Evolutionary conservation across 2,888 invertebrate genomes (phyloP).

Genomic region (Resseliella maxima): DNA sequence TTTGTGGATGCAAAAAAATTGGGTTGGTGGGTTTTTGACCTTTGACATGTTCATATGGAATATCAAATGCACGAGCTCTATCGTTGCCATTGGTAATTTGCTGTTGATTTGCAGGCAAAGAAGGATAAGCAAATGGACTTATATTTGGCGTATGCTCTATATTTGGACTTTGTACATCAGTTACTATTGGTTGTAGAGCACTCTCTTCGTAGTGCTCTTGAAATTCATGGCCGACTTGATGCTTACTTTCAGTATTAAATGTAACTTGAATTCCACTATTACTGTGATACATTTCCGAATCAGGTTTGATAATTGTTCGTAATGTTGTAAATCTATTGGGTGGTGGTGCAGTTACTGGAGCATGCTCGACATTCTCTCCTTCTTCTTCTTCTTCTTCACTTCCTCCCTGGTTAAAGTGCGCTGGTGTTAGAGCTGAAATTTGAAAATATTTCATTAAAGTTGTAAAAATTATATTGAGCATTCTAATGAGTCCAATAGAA

Average conservation of each 20-base stretch:
- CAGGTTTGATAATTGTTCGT: conserved; percentile 86
- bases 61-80: conserved; percentile 37
- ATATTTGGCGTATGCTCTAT: conserved; percentile 56
- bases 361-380: conserved; percentile 64
- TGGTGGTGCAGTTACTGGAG: conserved; percentile 70
- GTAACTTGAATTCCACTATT: conserved; percentile 85
- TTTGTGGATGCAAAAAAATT: conserved; percentile 17
- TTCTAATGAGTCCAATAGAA: neutral
- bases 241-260: conserved; percentile 75
- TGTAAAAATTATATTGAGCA: neutral
- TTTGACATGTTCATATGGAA: neutral
- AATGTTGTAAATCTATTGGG: conserved; percentile 79
- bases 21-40: neutral
- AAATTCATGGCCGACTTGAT: conserved; percentile 67
- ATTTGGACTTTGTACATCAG: conserved; percentile 60
- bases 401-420: conserved; percentile 74
- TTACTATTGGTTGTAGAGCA: conserved; percentile 74
- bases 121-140: conserved; percentile 57
- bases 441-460: neutral
- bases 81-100: neutral
- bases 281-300: conserved; percentile 85
- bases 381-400: conserved; percentile 69
- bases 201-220: conserved; percentile 73
- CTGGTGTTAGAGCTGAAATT: conserved; percentile 75
- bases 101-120: conserved; percentile 28